Evolutionary conservation across 2,797 vertebrate genomes (phyloP), one percentile per base, ranked within the genome.

Genomic region (Epinephelus awoara): DNA sequence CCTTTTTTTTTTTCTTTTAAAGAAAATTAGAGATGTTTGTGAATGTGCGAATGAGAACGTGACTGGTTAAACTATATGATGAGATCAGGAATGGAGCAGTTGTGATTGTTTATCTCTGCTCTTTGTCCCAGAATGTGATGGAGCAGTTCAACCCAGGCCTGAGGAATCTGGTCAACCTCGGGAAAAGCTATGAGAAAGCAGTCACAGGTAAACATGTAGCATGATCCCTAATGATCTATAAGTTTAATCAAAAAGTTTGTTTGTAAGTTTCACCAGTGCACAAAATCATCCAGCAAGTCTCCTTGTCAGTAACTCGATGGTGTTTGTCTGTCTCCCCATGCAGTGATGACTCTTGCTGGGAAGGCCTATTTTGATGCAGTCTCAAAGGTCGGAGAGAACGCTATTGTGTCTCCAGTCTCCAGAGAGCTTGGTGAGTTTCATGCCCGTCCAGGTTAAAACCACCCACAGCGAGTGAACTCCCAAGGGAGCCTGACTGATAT

Each of bases 101-200:
- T 57, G 5, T 65, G 62, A 29, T 68, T 5, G 17, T 54, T 70
- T 14, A 34, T 85, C 29, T 78, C 47, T 77, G 18, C 19, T 77
- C 51, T 88, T 38, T 76, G 2, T 77, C 47, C 21, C 89, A 99
- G 98, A 98, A 98, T 97, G 98, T 99, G 86, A 96, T 99, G 98
- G 98, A 99, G 77, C 97, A 99, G 86, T 98, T 99, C 93, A 99
- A 99, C 91, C 98, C 98, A 0, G 96, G 97, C 18, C 93, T 99
- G 84, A 96, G 97, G 89, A 99, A 98, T 91, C 96, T 99, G 91
- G 97, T 99, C 89, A 98, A 96, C 91, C 95, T 99, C n/a, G 98
- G 98, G 55, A 99, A 98, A 93, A 99, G 91, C 94, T 99, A 99
- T 25, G 98, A 99, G 93, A 99, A 99, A 91, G 96, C 98, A 19